A percentile compares a stretch with the other conserved stretches of the same genome.
phyloP scores from a whole-genome alignment of 1,140 invertebrate species.

The Formica selysi region DNA sequence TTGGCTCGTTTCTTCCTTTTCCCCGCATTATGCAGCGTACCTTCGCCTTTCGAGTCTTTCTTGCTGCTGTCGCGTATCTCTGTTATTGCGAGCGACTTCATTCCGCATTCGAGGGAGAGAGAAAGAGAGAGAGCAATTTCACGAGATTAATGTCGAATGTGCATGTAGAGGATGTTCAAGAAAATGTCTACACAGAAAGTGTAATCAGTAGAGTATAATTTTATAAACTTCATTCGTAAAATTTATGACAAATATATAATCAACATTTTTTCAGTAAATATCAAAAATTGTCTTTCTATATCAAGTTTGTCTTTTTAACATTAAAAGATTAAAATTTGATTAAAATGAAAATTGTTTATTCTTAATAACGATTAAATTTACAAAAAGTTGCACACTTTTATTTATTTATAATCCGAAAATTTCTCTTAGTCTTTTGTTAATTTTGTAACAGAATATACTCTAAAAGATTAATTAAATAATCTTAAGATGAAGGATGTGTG shows the following conservation, averaged over 20 bases:
- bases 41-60: slow-evolving; percentile 42
- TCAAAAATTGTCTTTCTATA: not conserved
- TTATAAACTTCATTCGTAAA: not conserved
- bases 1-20: slow-evolving; percentile 40
- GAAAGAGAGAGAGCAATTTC: not conserved
- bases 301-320: not conserved
- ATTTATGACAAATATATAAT: not conserved
- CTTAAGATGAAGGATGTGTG: not conserved
- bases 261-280: not conserved
- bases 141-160: slow-evolving; percentile 7
- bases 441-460: not conserved
- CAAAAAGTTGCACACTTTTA: not conserved
- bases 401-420: not conserved
- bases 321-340: not conserved
- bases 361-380: not conserved
- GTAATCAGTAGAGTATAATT: not conserved
- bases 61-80: slow-evolving; percentile 40
- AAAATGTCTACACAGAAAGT: not conserved
- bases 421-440: not conserved
- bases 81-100: slow-evolving; percentile 36
- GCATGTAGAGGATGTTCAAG: not conserved
- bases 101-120: slow-evolving; percentile 19
- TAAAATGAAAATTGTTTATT: not conserved
- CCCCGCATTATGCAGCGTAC: slow-evolving; percentile 37
- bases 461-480: not conserved